These are phyloP conservation scores for Rhingia campestris DNA, from an alignment of 2,888 invertebrate genomes.

Conservation along the genomic window DNA sequence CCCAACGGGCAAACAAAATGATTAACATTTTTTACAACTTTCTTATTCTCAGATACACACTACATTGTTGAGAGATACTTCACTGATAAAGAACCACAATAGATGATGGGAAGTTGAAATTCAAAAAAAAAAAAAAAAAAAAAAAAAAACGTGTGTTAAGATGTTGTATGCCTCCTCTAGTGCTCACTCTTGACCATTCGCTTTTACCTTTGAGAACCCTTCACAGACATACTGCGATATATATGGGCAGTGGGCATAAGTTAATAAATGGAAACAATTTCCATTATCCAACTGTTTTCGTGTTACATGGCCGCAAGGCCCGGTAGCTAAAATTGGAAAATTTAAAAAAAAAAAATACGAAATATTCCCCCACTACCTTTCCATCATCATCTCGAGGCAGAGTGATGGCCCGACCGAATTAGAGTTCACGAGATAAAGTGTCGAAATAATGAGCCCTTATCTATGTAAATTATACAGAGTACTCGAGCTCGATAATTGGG, in stretches of 20 bases:
- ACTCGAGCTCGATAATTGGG: constrained; percentile 65
- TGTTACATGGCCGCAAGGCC: constrained; percentile 43
- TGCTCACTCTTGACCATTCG: constrained; percentile 48
- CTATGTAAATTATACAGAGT: constrained; percentile 70
- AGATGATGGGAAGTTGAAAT: constrained; percentile 49
- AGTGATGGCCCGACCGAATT: constrained; percentile 13
- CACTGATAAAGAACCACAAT: constrained; percentile 32
- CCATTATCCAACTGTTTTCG: constrained; percentile 29
- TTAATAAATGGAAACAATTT: constrained; percentile 37
- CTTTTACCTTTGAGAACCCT: constrained; percentile 14
- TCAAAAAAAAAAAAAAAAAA: constrained; percentile 7
- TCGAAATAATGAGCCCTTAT: constrained; percentile 74
- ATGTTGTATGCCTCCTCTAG: constrained; percentile 23
- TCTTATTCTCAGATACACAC: constrained; percentile 42
- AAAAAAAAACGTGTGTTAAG: constrained; percentile 25
- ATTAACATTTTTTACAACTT: constrained; percentile 67
- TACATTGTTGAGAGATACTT: constrained; percentile 36
- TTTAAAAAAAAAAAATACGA: not conserved
- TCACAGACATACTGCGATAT: constrained; percentile 21
- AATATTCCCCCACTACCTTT: not conserved
- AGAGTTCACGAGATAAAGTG: constrained; percentile 63
- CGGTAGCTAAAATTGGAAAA: constrained; percentile 59
- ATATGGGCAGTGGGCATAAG: constrained; percentile 2
- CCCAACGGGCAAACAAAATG: constrained; percentile 32
- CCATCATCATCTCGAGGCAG: not conserved